Percentiles rank a stretch among this genome's conserved stretches.
These are phyloP conservation scores for Lochmaea crataegi DNA, from an alignment of 2,888 invertebrate genomes.

Conservation along the genomic window DNA sequence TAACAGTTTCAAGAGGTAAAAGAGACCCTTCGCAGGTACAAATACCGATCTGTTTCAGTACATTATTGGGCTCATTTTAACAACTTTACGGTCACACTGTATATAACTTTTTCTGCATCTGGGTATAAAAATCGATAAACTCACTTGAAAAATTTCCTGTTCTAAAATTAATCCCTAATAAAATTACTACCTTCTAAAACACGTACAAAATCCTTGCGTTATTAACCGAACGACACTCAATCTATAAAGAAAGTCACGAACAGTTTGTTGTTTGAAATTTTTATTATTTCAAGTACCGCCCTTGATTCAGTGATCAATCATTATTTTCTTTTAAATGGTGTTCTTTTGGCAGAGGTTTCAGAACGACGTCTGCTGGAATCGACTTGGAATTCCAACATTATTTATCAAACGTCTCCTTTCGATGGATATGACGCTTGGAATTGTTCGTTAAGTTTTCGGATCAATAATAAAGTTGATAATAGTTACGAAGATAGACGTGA, in stretches of 20 bases:
- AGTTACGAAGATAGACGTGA: not conserved
- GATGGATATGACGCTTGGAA: not conserved
- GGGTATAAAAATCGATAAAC: too few species aligned
- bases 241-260: not conserved
- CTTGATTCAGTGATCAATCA: conserved; percentile 12
- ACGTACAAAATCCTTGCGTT: too few species aligned
- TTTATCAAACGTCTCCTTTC: conserved; percentile 8
- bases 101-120: too few species aligned
- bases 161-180: too few species aligned
- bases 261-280: not conserved
- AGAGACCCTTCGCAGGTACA: too few species aligned
- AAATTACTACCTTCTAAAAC: too few species aligned
- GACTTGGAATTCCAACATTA: conserved; percentile 3
- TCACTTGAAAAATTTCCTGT: too few species aligned
- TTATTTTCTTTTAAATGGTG: conserved; percentile 17
- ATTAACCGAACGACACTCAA: too few species aligned
- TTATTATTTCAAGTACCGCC: not conserved
- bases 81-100: too few species aligned
- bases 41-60: too few species aligned
- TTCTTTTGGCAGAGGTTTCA: conserved; percentile 16
- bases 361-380: not conserved
- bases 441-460: not conserved
- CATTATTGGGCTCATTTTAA: too few species aligned
- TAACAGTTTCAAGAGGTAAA: too few species aligned
- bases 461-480: not conserved